phyloP scores from a whole-genome alignment of 2,888 invertebrate genomes.

The Drosophila incognita region DNA sequence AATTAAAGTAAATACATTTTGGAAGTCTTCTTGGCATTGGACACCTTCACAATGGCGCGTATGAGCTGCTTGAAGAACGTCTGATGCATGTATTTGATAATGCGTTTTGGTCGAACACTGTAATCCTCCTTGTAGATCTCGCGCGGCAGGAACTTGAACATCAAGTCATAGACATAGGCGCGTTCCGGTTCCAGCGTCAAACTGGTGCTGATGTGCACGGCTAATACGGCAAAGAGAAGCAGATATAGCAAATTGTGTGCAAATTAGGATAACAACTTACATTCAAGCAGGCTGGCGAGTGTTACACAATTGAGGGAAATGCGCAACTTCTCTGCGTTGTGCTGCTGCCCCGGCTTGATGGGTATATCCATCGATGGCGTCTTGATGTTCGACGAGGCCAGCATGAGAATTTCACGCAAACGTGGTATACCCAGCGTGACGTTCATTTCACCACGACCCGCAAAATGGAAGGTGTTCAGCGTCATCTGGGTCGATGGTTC shows the following conservation, averaged over 20 bases:
- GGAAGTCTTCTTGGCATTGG: constrained; percentile 85
- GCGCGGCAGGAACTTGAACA: constrained; percentile 90
- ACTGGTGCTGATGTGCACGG: constrained; percentile 79
- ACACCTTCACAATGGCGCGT: constrained; percentile 87
- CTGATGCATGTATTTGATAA: constrained; percentile 91
- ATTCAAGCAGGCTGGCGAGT: constrained; percentile 91
- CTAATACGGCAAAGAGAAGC: constrained; percentile 45
- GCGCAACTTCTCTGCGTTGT: constrained; percentile 89
- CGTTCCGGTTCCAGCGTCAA: constrained; percentile 87
- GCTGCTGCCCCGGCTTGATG: constrained; percentile 87
- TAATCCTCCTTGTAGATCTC: constrained; percentile 91
- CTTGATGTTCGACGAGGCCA: constrained; percentile 95
- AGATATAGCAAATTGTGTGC: neutral
- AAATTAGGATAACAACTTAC: constrained; percentile 61
- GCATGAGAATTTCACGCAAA: constrained; percentile 98
- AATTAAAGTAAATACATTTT: constrained; percentile 66
- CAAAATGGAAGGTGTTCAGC: constrained; percentile 99
- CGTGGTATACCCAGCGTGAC: constrained; percentile 99
- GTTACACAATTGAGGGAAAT: constrained; percentile 91
- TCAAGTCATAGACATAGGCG: constrained; percentile 88
- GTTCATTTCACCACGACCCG: constrained; percentile 99
- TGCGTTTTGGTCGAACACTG: constrained; percentile 88
- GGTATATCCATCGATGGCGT: constrained; percentile 99
- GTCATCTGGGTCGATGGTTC: constrained; percentile 99
- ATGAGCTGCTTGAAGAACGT: constrained; percentile 90